Evolutionary conservation across 2,888 invertebrate genomes (phyloP), one percentile per base, ranked within the genome.

Genomic region (Augochlorella aurata): DNA sequence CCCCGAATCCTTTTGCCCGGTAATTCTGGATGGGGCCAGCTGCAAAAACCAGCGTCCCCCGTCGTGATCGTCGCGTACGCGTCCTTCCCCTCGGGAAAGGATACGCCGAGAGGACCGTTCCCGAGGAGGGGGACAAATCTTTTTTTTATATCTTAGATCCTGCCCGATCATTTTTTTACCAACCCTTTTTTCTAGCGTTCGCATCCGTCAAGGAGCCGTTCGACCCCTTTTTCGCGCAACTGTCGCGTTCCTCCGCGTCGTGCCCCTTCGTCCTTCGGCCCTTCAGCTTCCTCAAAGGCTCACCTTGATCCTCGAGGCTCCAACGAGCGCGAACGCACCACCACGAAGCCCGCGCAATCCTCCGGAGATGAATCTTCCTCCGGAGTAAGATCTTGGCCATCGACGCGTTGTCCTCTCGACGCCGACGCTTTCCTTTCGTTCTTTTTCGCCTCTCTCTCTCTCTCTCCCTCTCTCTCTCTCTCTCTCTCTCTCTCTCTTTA

Each of bases 91-190:
- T 81, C 81, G 87, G 90, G 91, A 91, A 68, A 92, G 92, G 92
- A 92, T 91, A 90, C 89, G 89, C 82, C 81, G 83, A 18, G 38
- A 86, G 87, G 83, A 80, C 24, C 45, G 45, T 63, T 63, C 85
- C 84, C 76, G 82, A 79, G 73, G 78, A 81, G 79, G 88, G 91
- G 89, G 90, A 90, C 90, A 88, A 91, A 90, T 89, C 89, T 92
- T 90, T 90, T 89, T 90, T 89, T 87, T 89, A 88, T 90, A 91
- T 92, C 92, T 91, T 74, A 92, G 91, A 91, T 92, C 91, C 91
- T 91, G 90, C 90, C 89, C 91, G 93, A 93, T 93, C 91, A 90
- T 91, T 93, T 93, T 93, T 93, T 81, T 93, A 92, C 91, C 87
- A 93, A 93, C 93, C 93, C 93, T 92, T 93, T 93, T 38, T 92